phyloP scores from a whole-genome alignment of 1,140 invertebrate genomes.

The Drosophila rufa region DNA sequence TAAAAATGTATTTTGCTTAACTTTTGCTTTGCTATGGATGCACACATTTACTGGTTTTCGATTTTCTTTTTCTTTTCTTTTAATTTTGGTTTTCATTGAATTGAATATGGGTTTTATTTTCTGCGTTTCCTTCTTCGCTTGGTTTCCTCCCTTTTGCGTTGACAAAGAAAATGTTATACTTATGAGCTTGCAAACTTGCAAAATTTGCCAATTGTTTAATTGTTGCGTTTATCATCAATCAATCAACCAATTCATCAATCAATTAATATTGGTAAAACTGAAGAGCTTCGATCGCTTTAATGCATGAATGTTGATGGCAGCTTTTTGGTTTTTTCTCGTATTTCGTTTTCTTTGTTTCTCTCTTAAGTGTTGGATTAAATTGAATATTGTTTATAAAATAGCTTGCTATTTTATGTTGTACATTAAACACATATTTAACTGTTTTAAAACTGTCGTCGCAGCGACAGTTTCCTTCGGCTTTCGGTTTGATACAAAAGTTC shows the following conservation, averaged over 20 bases:
- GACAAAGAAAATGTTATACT: slow-evolving; percentile 58
- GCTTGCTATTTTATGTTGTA: slow-evolving; percentile 59
- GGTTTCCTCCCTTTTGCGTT: slow-evolving; percentile 30
- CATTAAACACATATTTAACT: slow-evolving; percentile 70
- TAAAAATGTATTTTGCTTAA: slow-evolving; percentile 67
- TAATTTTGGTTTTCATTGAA: slow-evolving; percentile 40
- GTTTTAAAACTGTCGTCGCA: slow-evolving; percentile 39
- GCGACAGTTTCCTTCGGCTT: slow-evolving; percentile 39
- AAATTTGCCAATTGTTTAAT: slow-evolving; percentile 55
- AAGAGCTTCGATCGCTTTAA: slow-evolving; percentile 23
- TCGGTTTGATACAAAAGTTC: slow-evolving; percentile 62
- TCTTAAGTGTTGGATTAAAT: slow-evolving; percentile 46
- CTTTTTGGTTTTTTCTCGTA: slow-evolving; percentile 53
- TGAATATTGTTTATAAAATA: slow-evolving; percentile 73
- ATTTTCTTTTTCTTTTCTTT: slow-evolving; percentile 15
- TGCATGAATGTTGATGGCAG: slow-evolving; percentile 65
- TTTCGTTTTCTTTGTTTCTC: slow-evolving; percentile 12
- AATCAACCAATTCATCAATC: slow-evolving; percentile 44
- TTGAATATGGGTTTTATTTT: slow-evolving; percentile 63
- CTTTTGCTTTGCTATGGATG: slow-evolving; percentile 66
- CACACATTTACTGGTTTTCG: slow-evolving; percentile 66
- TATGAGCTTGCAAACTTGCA: slow-evolving; percentile 28
- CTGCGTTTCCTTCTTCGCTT: slow-evolving; percentile 10
- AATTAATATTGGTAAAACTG: slow-evolving; percentile 50
- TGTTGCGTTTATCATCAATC: slow-evolving; percentile 46